phyloP scores from a whole-genome alignment of 2,888 invertebrate species.

The Hyposoter didymator region DNA sequence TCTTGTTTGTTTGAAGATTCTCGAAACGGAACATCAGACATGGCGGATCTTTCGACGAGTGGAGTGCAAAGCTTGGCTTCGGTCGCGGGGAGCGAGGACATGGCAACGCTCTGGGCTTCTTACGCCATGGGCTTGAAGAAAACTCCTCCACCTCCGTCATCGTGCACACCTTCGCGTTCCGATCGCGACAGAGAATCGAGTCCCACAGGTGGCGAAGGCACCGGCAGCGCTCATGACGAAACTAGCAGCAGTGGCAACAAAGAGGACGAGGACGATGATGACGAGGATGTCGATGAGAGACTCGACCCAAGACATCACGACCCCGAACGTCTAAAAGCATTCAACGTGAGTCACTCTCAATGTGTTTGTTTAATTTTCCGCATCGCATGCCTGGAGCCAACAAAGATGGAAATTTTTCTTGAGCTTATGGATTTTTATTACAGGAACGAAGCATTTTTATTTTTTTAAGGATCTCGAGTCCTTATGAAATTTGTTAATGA shows the following conservation, averaged over 20 bases:
- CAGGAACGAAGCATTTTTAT: too few relatives aligned
- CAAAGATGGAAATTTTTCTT: too few relatives aligned
- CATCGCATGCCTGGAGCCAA: too few relatives aligned
- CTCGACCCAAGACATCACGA: slow-evolving; percentile 95
- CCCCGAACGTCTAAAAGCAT: slow-evolving; percentile 97
- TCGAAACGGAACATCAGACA: slow-evolving; percentile 82
- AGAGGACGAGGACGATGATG: slow-evolving; percentile 94
- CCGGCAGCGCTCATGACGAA: slow-evolving; percentile 92
- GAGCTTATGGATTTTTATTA: too few relatives aligned
- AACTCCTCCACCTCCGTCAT: slow-evolving; percentile 81
- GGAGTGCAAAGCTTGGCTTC: slow-evolving; percentile 85
- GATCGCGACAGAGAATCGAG: slow-evolving; percentile 88
- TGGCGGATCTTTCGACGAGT: slow-evolving; percentile 79
- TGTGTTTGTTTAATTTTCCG: not conserved
- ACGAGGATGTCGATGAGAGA: slow-evolving; percentile 96
- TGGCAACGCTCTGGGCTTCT: slow-evolving; percentile 94
- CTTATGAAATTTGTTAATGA: too few relatives aligned
- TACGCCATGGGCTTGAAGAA: slow-evolving; percentile 91
- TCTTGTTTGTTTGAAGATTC: too few relatives aligned
- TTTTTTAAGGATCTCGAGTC: too few relatives aligned
- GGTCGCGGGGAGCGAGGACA: slow-evolving; percentile 87
- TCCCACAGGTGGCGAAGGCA: slow-evolving; percentile 87
- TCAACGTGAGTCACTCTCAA: slow-evolving; percentile 90
- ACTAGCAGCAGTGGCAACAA: slow-evolving; percentile 95
- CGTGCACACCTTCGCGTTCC: slow-evolving; percentile 82